Conservation (phyloP, 2,113 vertebrate species). For the Ictalurus punctatus region DNA sequence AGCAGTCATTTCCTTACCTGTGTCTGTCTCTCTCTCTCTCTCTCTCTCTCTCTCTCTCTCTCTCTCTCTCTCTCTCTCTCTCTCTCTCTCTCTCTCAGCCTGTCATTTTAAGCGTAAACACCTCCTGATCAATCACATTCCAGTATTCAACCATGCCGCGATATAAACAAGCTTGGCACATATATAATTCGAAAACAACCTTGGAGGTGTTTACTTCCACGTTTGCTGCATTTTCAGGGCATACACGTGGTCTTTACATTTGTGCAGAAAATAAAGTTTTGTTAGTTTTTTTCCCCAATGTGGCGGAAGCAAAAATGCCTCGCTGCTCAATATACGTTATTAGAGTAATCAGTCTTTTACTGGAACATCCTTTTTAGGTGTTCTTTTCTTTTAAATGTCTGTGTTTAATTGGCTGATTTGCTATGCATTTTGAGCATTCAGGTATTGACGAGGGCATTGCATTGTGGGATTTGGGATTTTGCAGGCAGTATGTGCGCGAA, state of each 20-base stretch:
- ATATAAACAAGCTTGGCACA: neutral
- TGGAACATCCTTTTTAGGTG: neutral
- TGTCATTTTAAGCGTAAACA: too few species aligned
- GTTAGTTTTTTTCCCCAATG: neutral
- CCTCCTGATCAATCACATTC: too few species aligned
- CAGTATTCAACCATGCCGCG: neutral
- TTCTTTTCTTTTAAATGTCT: neutral
- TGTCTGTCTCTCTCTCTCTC: neutral
- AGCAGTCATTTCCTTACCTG: too few species aligned
- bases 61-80: neutral
- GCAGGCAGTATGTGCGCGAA: conserved; percentile 92
- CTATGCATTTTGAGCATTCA: neutral
- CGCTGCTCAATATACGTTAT: neutral
- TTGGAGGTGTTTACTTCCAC: neutral
- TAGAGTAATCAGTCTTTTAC: neutral
- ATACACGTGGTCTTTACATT: neutral
- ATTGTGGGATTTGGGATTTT: conserved; percentile 13
- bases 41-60: neutral
- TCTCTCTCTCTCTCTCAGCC: neutral
- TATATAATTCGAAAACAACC: neutral
- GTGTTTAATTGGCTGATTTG: neutral
- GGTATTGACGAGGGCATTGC: neutral
- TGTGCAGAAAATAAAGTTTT: neutral
- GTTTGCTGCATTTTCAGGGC: neutral
- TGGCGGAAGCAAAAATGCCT: neutral